A percentile compares a stretch with the other conserved stretches of the same genome.
Evolutionary conservation across 2,113 vertebrate species (phyloP).

Genomic region (Heloderma charlesbogerti): DNA sequence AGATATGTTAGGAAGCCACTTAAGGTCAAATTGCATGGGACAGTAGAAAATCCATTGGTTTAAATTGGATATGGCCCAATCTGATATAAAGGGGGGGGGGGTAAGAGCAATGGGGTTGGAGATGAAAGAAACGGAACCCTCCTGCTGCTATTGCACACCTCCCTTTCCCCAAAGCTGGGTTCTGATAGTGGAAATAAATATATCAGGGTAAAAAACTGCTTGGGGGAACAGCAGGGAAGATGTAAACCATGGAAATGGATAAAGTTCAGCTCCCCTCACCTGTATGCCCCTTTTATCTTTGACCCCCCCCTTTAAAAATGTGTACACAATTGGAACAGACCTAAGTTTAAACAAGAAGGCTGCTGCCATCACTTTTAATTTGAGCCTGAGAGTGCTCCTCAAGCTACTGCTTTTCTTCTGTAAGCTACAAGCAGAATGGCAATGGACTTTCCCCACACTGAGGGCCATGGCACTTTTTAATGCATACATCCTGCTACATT

Average conservation of each 20-base stretch:
- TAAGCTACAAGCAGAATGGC: too few relatives aligned
- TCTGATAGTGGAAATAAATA: not conserved
- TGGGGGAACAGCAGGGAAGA: not conserved
- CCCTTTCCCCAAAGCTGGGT: not conserved
- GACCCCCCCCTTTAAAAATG: rapidly evolving
- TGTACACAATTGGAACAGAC: not conserved
- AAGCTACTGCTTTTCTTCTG: too few relatives aligned
- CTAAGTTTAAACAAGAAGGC: not conserved
- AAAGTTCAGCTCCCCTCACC: not conserved
- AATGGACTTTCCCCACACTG: too few relatives aligned
- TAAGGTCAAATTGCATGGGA: not conserved
- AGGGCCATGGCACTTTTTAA: too few relatives aligned
- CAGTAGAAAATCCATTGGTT: not conserved
- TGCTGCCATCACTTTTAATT: not conserved
- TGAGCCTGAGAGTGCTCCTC: not conserved
- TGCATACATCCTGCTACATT: too few relatives aligned
- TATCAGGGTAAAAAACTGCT: not conserved
- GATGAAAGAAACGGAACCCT: not conserved
- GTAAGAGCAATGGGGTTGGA: not conserved
- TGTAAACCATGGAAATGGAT: not conserved
- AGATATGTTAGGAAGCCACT: not conserved
- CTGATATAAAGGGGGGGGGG: not conserved
- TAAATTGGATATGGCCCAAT: not conserved
- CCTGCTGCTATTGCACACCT: not conserved
- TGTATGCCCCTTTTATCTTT: not conserved